Conservation (phyloP, 1,140 invertebrate species). For the Choristoneura fumiferana region DNA sequence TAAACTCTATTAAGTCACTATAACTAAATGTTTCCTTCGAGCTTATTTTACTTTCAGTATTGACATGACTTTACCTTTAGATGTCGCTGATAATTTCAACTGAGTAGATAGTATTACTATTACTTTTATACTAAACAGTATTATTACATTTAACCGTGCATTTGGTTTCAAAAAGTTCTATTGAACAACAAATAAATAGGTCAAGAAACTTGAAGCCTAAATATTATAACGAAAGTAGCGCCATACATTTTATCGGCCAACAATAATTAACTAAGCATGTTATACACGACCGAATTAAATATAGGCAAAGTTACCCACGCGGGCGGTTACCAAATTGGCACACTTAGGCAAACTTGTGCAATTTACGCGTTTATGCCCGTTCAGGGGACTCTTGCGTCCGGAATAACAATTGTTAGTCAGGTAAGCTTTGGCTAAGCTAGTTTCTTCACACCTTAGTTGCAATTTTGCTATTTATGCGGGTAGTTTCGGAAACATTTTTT, state of each 20-base stretch:
- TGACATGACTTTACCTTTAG: too few species aligned
- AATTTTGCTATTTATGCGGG: not conserved
- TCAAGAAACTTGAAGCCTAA: too few species aligned
- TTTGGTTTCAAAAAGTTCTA: too few species aligned
- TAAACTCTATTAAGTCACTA: too few species aligned
- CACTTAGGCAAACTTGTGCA: not conserved
- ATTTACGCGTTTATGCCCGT: not conserved
- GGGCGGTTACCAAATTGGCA: conserved; percentile 4
- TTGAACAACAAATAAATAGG: too few species aligned
- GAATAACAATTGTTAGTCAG: conserved; percentile 5
- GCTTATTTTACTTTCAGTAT: too few species aligned
- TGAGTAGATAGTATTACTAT: too few species aligned
- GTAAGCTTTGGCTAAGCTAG: conserved; percentile 2
- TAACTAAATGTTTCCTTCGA: too few species aligned
- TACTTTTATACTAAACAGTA: too few species aligned
- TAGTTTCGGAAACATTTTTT: not conserved
- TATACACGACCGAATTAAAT: conserved; percentile 19
- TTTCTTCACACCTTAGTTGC: not conserved
- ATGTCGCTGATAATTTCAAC: too few species aligned
- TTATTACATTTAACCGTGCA: too few species aligned
- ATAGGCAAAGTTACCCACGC: conserved; percentile 11
- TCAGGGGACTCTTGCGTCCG: not conserved
- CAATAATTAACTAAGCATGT: not conserved
- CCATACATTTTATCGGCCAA: not conserved
- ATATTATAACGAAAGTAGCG: too few species aligned